Base-by-base conservation (phyloP, 2,888 invertebrate genomes). In the Hipparchia sbordonii region DNA sequence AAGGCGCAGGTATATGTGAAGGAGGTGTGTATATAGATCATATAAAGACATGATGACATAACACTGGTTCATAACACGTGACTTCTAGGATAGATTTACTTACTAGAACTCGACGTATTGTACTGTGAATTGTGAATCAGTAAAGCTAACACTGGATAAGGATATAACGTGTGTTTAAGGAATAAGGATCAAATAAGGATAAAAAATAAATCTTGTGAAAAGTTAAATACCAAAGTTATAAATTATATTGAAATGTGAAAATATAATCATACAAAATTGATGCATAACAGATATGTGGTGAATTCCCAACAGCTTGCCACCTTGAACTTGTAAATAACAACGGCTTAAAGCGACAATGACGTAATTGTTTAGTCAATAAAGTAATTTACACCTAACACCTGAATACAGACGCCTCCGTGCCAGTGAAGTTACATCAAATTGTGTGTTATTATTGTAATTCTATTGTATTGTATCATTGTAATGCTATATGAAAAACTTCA, bases 321-420 rank as follows among this genome's bases (percentile, higher is more conserved):
- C 92, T 93, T 93, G 91, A 93, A 92, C 92, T 92, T 92, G 84
- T 76, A 84, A 84, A 80, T 33, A 52, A 51, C 52, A 82, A 79
- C 81, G 82, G 81, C 85, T 86, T 80, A 78, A 80, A 82, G 78
- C 74, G 81, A 85, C 83, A 82, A 80, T 91, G 90, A 93, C 92
- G 91, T 87, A 92, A 91, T 88, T 87, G 76, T 71, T 85, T 82
- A 84, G 88, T 87, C 87, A 90, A 89, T 86, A 91, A 80, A 86
- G 79, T 84, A 86, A 89, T 91, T 89, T 83, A 86, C 89, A 90
- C 87, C 79, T 80, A 76, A 75, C 78, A 79, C 81, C 79, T 84
- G 82, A 84, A 81, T 79, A 76, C 78, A 77, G 78, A 59, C 85
- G 82, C 88, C 87, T 84, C 82, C 85, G 76, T 79, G 77, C 72